Base-by-base conservation (phyloP, 2,888 invertebrate genomes). In the Watsonalla cultraria region DNA sequence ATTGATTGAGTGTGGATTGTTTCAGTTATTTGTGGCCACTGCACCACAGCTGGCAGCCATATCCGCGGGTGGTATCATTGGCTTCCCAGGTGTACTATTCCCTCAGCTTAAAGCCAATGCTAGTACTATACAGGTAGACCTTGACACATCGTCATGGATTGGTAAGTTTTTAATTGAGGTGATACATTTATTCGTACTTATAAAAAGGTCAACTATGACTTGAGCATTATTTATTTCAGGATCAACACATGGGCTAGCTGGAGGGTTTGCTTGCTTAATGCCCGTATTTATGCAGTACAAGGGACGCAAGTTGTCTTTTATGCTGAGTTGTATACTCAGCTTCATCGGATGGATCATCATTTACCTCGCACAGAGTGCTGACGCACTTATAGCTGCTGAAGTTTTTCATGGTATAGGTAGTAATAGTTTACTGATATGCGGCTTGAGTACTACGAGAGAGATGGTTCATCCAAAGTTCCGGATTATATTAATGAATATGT, bases 381-480 rank as follows among this genome's bases (percentile, higher is more conserved):
- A 0, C 5, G 14, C 42, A 0, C 14, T 51, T n/a, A 42, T 51
- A 24, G 24, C 33, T 33, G 15, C 42, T 33, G 51, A 51, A 51
- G 24, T 45, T 5, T 51, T 51, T 33, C 51, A 51, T 5, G 51
- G 51, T 5, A 9, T 51, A 11, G 15, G 33, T 7, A 11, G 45
- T 33, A 45, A 51, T n/a, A 51, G 45, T 11, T 45, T 51, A 11
- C 0, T 51, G 2, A 42, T 45, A 5, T 34, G 45, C n/a, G 45
- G 51, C 33, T 11, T 42, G 45, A 42, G 45, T n/a, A 33, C n/a
- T 11, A 51, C 24, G 6, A 51, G 45, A 9, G 50, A 50, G 39
- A 50, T 50, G 50, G 24, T 50, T 6, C 42, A 45, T 24, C 51
- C 51, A 4, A 51, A 45, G 9, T 51, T 45, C 37, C 15, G 51